Conservation (phyloP, 2,888 invertebrate genomes). For the Rhopalosiphum nymphaeae region DNA sequence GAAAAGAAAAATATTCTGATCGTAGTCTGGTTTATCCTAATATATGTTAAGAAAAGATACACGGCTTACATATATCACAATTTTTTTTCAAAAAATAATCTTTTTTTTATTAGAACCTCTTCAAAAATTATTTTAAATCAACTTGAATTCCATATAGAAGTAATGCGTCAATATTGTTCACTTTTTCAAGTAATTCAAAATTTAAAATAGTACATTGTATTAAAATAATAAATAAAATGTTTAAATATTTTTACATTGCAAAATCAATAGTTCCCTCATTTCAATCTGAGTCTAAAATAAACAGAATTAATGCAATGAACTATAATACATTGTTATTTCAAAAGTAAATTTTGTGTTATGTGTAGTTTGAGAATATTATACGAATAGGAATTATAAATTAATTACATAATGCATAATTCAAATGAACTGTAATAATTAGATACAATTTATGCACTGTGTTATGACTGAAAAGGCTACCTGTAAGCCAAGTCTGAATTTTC, state of each 20-base stretch:
- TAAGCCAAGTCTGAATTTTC: constrained; percentile 28
- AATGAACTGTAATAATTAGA: constrained; percentile 11
- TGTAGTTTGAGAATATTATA: constrained; percentile 3
- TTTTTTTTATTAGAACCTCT: background rate
- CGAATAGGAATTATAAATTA: constrained; percentile 9
- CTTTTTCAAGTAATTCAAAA: background rate
- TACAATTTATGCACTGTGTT: constrained; percentile 27
- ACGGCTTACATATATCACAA: background rate
- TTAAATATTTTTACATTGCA: background rate
- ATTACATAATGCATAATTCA: background rate
- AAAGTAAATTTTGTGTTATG: background rate
- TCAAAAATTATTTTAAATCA: background rate
- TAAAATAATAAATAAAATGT: background rate
- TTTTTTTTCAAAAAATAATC: background rate
- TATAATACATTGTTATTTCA: background rate
- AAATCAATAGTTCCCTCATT: background rate
- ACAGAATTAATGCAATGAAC: background rate
- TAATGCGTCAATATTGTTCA: background rate
- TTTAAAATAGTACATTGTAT: background rate
- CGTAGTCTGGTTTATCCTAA: background rate
- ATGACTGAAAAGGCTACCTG: background rate
- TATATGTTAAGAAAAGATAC: background rate
- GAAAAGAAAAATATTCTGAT: background rate
- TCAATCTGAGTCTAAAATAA: background rate
- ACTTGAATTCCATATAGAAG: background rate